Evolutionary conservation across 1,140 invertebrate genomes (phyloP), one percentile per base, ranked within the genome.

Genomic region (Brachionus koreanus): DNA sequence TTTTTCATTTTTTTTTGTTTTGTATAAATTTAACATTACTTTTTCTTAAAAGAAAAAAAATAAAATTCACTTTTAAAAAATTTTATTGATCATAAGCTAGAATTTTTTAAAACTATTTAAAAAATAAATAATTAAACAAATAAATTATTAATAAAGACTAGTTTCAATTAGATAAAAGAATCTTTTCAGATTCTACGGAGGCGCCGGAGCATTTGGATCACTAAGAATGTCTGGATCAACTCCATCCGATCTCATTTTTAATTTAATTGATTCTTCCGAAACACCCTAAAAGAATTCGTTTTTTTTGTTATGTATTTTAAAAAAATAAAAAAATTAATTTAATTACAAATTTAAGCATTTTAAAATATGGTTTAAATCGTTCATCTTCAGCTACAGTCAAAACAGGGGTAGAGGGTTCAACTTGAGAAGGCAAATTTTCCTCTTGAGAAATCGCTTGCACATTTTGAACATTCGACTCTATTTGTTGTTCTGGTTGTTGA

Each of bases 181-280:
- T 57, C 6, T 63, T 63, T 63, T 29, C 12, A 35, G 37, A 10
- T 25, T 49, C 43, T 25, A 74, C n/a, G 76, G 76, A 33, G 76
- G 76, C 23, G 76, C 49, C 25, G 76, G 76, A 25, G 76, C 76
- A 37, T 79, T 79, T 12, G 76, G 76, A 79, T 79, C 61, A 65
- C 10, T 65, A 10, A 79, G 13, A 57, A 79, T 37, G 23, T 7
- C 76, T 37, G 76, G 76, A 52, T 79, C 76, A 37, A 61, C 12
- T 61, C 76, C 76, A 5, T 79, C 76, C 10, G 76, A 10, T 7
- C 23, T 57, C 46, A 79, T 79, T 61, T 79, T 79, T 37, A 79
- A 25, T 29, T 35, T 23, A 9, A 79, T 33, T 42, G 76, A 12
- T 42, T 61, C 76, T 79, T 79, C 76, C 6, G 49, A 37, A 29